Percentiles rank a stretch among this genome's conserved stretches.
phyloP scores from a whole-genome alignment of 64 coral and sea anemone genomes.

The Catalaphyllia jardinei region DNA sequence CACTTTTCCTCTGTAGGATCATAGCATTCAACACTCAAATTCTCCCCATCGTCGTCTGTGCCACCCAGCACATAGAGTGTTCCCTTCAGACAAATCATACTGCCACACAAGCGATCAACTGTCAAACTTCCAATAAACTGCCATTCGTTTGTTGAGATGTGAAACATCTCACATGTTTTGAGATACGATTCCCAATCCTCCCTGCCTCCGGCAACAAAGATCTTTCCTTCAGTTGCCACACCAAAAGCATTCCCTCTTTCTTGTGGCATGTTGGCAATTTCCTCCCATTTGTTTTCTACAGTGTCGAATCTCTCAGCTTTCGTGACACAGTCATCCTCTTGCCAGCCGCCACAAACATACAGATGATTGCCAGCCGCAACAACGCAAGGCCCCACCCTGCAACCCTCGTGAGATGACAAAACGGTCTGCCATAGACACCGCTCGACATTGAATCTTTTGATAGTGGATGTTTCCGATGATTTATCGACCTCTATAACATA shows the following conservation, averaged over 20 bases:
- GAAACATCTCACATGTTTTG: not conserved
- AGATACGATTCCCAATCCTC: too few species aligned
- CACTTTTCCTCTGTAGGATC: not conserved
- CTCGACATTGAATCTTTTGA: not conserved
- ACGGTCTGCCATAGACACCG: not conserved
- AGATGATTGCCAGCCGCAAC: not conserved
- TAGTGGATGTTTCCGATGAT: not conserved
- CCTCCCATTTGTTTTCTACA: not conserved
- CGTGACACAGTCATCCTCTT: not conserved
- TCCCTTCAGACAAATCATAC: not conserved
- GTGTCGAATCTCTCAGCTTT: not conserved
- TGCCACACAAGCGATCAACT: not conserved
- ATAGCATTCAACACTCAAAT: not conserved
- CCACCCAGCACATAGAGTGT: not conserved
- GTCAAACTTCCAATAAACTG: constrained; percentile 1
- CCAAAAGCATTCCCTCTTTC: not conserved
- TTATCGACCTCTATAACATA: not conserved
- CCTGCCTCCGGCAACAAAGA: not conserved
- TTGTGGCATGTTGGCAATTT: not conserved
- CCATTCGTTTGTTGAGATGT: not conserved
- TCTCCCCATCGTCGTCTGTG: not conserved
- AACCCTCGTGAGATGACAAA: not conserved
- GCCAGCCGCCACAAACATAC: not conserved
- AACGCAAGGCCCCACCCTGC: not conserved
- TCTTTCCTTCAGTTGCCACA: not conserved